phyloP scores from a whole-genome alignment of 64 coral and sea anemone genomes.

The Anthopleura sola region DNA sequence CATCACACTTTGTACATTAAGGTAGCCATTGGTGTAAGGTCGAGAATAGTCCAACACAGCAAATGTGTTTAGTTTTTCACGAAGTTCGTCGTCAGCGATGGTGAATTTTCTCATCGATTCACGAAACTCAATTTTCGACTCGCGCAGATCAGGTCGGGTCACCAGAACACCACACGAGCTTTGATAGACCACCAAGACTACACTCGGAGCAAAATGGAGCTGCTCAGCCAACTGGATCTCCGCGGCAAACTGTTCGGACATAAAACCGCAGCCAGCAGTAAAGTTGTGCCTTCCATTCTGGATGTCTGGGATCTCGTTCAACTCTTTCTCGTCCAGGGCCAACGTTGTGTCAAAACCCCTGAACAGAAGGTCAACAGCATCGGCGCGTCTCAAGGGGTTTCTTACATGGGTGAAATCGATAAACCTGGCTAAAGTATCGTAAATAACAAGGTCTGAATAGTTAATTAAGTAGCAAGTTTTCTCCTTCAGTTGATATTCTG shows the following conservation, averaged over 20 bases:
- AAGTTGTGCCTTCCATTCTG: slow-evolving; percentile 24
- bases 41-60: slow-evolving; percentile 70
- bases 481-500: slow-evolving; percentile 37
- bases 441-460: slow-evolving; percentile 29
- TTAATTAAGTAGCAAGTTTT: slow-evolving; percentile 66
- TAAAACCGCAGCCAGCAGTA: slow-evolving; percentile 73
- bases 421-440: slow-evolving; percentile 51
- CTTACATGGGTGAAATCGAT: slow-evolving; percentile 49
- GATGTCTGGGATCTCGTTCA: slow-evolving; percentile 18
- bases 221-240: slow-evolving; percentile 27
- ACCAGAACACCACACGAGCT: slow-evolving; percentile 54
- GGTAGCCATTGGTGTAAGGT: slow-evolving; percentile 62
- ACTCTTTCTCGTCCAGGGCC: slow-evolving; percentile 12
- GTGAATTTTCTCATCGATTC: slow-evolving; percentile 63
- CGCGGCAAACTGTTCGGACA: slow-evolving; percentile 49
- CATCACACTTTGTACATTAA: slow-evolving; percentile 54
- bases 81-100: slow-evolving; percentile 49
- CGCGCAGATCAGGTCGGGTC: neutral
- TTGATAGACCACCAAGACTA: slow-evolving; percentile 54
- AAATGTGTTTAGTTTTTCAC: slow-evolving; percentile 15
- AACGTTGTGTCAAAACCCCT: slow-evolving; percentile 38
- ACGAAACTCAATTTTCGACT: slow-evolving; percentile 47
- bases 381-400: slow-evolving; percentile 27
- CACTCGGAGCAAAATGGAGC: slow-evolving; percentile 46
- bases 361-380: slow-evolving; percentile 48